These are phyloP conservation scores for Rhadina sibilatrix DNA, from an alignment of 2,113 vertebrate genomes.

Conservation along the genomic window DNA sequence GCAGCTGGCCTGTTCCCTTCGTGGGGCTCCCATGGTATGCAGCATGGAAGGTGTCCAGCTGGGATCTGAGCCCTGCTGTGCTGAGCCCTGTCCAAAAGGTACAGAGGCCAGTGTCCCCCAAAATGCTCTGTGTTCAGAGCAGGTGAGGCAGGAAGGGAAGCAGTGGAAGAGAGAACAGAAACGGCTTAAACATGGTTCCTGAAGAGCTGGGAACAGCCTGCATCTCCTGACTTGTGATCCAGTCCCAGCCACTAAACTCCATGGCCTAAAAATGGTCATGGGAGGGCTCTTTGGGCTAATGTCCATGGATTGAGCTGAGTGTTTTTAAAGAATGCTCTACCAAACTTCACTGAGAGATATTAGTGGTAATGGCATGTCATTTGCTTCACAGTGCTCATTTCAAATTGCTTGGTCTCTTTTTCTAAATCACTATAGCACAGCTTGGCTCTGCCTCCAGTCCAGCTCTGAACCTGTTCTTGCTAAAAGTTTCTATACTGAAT, in stretches of 20 bases:
- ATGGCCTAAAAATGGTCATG: rapidly evolving
- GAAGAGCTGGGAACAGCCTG: neutral
- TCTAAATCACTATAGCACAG: neutral
- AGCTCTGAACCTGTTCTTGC: neutral
- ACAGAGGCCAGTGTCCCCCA: neutral
- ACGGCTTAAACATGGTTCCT: rapidly evolving
- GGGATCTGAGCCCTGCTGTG: neutral
- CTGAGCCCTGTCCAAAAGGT: neutral
- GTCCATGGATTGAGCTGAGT: neutral
- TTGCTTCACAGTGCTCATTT: neutral
- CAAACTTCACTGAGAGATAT: neutral
- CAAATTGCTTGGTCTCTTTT: neutral
- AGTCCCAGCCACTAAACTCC: neutral
- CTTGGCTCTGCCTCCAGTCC: neutral
- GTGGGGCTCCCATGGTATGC: neutral
- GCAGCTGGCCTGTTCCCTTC: neutral
- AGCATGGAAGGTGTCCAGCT: neutral
- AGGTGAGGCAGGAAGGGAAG: neutral
- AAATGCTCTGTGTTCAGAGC: neutral
- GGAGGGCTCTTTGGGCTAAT: neutral
- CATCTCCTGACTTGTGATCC: neutral
- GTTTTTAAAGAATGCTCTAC: neutral
- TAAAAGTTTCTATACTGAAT: neutral
- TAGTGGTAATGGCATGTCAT: neutral
- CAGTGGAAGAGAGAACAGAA: neutral